Evolutionary conservation across 2,888 invertebrate genomes (phyloP).

Genomic region (Lasioglossum lativentre): DNA sequence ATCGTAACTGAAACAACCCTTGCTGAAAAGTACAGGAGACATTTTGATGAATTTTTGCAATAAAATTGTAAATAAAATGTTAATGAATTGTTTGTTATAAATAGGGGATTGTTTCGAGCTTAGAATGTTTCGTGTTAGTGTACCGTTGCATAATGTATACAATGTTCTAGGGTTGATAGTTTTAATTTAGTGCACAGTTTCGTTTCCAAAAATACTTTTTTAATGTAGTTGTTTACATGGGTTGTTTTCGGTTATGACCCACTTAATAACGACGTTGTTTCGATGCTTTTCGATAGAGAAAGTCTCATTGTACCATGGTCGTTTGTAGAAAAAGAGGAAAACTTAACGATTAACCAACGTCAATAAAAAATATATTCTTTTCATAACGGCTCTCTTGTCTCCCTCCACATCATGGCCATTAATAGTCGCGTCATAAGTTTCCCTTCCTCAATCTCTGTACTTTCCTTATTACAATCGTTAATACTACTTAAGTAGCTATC

Average conservation of each 20-base stretch:
- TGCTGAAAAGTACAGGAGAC: neutral
- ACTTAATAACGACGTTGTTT: conserved; percentile 18
- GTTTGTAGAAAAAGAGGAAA: conserved; percentile 63
- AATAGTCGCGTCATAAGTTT: conserved; percentile 53
- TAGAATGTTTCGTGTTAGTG: neutral
- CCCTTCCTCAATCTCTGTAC: conserved; percentile 58
- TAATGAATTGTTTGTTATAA: neutral
- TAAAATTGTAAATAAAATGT: neutral
- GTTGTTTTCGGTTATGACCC: conserved; percentile 20
- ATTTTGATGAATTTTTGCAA: neutral
- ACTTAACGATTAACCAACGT: conserved; percentile 81
- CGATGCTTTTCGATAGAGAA: conserved; percentile 42
- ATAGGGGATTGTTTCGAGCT: neutral
- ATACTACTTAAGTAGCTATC: conserved; percentile 71
- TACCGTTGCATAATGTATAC: neutral
- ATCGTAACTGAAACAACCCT: conserved; percentile 11
- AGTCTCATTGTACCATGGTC: conserved; percentile 48
- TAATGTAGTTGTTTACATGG: neutral
- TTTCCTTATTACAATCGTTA: conserved; percentile 61
- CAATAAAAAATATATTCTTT: conserved; percentile 76
- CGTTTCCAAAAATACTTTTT: neutral
- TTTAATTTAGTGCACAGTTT: conserved; percentile 13
- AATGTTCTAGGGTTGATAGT: neutral
- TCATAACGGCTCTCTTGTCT: conserved; percentile 56
- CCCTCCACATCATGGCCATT: conserved; percentile 62